phyloP scores from a whole-genome alignment of 2,797 vertebrate species.

The Platalea minor region DNA sequence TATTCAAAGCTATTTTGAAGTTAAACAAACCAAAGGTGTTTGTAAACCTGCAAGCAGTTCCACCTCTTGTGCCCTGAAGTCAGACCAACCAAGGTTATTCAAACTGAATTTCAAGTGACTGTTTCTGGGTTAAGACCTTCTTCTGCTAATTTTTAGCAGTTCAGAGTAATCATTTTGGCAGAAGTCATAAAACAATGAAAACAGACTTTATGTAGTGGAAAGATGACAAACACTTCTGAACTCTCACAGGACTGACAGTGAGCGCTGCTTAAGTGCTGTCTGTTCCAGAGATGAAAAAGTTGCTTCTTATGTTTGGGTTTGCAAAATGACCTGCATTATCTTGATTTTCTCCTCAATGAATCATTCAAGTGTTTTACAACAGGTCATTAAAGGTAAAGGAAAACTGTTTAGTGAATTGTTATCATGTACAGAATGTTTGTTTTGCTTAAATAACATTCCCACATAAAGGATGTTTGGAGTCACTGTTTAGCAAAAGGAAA shows the following conservation, averaged over 20 bases:
- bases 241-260: neutral
- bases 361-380: neutral
- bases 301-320: neutral
- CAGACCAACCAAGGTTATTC: neutral
- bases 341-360: neutral
- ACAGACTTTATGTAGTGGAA: neutral
- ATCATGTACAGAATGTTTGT: neutral
- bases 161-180: neutral
- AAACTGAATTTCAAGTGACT: neutral
- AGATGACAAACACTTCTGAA: neutral
- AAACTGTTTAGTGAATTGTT: neutral
- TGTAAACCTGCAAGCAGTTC: neutral
- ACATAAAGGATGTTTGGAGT: neutral
- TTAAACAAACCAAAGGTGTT: slow-evolving; percentile 6
- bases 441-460: neutral
- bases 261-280: neutral
- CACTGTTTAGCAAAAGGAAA: neutral
- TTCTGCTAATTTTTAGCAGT: slow-evolving; percentile 12
- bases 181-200: neutral
- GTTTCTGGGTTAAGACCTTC: neutral
- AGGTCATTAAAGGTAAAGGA: slow-evolving; percentile 3
- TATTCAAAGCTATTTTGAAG: neutral
- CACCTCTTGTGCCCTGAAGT: neutral
- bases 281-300: neutral
- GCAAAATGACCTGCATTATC: neutral